These are phyloP conservation scores for Macrosiphum euphorbiae DNA, from an alignment of 2,888 invertebrate genomes.

Conservation along the genomic window DNA sequence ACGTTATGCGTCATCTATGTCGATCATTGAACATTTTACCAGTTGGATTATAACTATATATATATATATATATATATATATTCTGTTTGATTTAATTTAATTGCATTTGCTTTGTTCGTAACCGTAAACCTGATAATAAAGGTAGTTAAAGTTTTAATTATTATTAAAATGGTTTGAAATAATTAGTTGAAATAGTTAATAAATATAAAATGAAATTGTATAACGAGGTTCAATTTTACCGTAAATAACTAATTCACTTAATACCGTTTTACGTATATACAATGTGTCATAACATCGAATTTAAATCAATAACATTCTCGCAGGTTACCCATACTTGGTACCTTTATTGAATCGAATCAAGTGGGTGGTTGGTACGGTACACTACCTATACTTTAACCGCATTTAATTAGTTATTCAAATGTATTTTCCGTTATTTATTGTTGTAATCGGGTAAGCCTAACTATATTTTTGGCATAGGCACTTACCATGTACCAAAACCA, in stretches of 20 bases:
- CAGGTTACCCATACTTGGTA: not conserved
- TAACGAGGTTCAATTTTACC: not conserved
- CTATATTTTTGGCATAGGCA: not conserved
- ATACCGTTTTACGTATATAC: not conserved
- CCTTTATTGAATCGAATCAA: not conserved
- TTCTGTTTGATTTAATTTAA: not conserved
- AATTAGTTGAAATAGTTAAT: conserved; percentile 17
- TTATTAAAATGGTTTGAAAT: not conserved
- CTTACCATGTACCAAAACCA: not conserved
- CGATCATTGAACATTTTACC: not conserved
- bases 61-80: not conserved
- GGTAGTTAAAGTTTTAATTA: not conserved
- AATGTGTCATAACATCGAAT: not conserved
- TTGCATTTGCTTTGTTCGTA: not conserved
- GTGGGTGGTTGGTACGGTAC: not conserved
- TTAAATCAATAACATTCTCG: not conserved
- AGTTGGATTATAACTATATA: not conserved
- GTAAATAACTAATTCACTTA: not conserved
- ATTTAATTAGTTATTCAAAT: not conserved
- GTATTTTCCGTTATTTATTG: not conserved
- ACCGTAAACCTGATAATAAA: not conserved
- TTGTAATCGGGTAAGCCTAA: no score
- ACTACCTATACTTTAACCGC: not conserved
- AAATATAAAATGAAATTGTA: no score
- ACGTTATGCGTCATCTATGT: not conserved